Evolutionary conservation across 1,140 invertebrate species (phyloP).

Genomic region (Atta cephalotes): DNA sequence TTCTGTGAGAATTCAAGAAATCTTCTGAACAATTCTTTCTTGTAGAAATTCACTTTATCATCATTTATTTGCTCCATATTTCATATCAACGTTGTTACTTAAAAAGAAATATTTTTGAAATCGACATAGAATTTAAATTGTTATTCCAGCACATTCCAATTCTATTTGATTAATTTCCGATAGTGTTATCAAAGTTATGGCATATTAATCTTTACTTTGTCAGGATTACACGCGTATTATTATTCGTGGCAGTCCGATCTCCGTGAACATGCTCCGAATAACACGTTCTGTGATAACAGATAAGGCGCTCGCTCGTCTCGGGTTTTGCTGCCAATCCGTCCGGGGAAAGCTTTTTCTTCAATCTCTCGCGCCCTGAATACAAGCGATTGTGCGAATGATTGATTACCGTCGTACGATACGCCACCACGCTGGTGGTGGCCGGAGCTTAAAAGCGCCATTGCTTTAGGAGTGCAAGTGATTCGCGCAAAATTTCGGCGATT

Average conservation of each 20-base stretch:
- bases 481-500: conserved; percentile 58
- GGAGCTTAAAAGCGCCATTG: conserved; percentile 46
- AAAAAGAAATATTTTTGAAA: background rate
- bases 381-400: conserved; percentile 47
- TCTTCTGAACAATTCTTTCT: background rate
- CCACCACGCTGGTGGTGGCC: background rate
- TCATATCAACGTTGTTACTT: background rate
- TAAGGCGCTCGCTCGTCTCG: conserved; percentile 49
- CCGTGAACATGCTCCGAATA: conserved; percentile 43
- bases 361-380: conserved; percentile 46
- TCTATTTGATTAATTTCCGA: conserved; percentile 33
- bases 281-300: conserved; percentile 23
- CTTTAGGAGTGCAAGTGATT: conserved; percentile 47
- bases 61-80: background rate
- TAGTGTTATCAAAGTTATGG: conserved; percentile 26
- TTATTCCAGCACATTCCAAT: background rate
- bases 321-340: conserved; percentile 46
- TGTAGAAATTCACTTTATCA: background rate
- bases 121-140: background rate
- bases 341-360: conserved; percentile 42
- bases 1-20: background rate
- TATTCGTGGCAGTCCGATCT: conserved; percentile 39
- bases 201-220: conserved; percentile 42
- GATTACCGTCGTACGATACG: conserved; percentile 43
- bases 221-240: conserved; percentile 47